Percentiles rank a stretch among this genome's conserved stretches.
Conservation (phyloP, 2,888 invertebrate genomes). For the Drosophila lutescens region DNA sequence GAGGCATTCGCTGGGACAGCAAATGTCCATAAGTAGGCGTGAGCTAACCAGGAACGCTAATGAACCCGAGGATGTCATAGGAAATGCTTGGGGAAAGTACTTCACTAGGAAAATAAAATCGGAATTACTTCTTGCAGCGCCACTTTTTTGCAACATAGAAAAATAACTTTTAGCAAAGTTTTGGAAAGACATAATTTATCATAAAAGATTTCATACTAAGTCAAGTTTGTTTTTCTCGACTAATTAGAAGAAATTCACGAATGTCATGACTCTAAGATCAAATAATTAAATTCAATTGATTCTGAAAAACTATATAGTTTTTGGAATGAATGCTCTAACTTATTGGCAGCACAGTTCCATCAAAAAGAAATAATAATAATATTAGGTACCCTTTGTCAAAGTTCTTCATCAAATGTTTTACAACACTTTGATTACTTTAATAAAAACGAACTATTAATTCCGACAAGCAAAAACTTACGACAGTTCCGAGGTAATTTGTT, state of each 20-base stretch:
- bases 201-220: background rate
- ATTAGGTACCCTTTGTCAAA: no score
- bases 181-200: background rate
- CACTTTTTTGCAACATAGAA: background rate
- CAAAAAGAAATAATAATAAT: no score
- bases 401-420: background rate
- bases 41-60: constrained; percentile 9
- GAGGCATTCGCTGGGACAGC: background rate
- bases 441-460: background rate
- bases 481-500: constrained; percentile 8
- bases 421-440: background rate
- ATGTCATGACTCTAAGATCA: no score
- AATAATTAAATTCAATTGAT: background rate
- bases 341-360: no score
- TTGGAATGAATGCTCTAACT: no score
- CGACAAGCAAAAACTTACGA: background rate
- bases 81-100: background rate
- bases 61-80: background rate
- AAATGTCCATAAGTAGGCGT: constrained; percentile 15
- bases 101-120: background rate
- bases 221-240: background rate
- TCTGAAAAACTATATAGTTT: background rate
- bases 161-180: background rate
- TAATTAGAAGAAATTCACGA: background rate
- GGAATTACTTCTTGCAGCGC: background rate